A percentile compares a stretch with the other conserved stretches of the same genome.
These are phyloP conservation scores for Ascaphus truei DNA, from an alignment of 2,113 vertebrate genomes.

Conservation along the genomic window DNA sequence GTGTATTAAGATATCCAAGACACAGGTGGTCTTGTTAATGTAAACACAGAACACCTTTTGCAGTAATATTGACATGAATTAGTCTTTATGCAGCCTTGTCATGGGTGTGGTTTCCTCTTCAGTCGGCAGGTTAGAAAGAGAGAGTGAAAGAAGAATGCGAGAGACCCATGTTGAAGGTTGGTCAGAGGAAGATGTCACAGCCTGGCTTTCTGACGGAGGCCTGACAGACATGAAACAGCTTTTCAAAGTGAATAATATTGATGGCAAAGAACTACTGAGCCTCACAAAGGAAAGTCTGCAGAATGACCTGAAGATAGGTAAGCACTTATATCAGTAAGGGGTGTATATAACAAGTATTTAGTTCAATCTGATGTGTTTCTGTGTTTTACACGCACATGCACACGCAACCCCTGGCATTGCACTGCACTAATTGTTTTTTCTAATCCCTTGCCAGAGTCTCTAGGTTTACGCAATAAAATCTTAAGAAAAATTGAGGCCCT, in stretches of 20 bases:
- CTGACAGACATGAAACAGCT: slow-evolving; percentile 62
- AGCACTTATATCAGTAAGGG: slow-evolving; percentile 44
- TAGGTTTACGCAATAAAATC: slow-evolving; percentile 72
- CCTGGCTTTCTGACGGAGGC: slow-evolving; percentile 69
- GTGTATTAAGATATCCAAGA: no score
- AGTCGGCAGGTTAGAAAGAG: neutral
- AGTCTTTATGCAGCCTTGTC: no score
- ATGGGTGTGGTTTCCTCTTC: neutral
- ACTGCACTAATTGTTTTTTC: neutral
- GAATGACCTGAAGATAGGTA: slow-evolving; percentile 81
- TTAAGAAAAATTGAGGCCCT: slow-evolving; percentile 74
- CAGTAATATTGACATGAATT: no score
- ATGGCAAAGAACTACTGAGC: slow-evolving; percentile 71
- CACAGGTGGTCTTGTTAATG: no score
- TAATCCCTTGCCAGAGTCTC: slow-evolving; percentile 63
- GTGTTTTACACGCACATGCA: no score
- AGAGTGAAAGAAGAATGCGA: slow-evolving; percentile 41
- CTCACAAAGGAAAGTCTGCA: slow-evolving; percentile 75
- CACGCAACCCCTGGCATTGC: neutral
- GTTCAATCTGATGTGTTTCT: no score
- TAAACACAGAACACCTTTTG: no score
- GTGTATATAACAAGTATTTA: no score
- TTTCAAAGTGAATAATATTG: slow-evolving; percentile 80
- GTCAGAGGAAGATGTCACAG: slow-evolving; percentile 81
- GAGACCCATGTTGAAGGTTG: slow-evolving; percentile 67